These are phyloP conservation scores for Alectoris magna DNA, from an alignment of 2,797 vertebrate genomes.

Conservation along the genomic window DNA sequence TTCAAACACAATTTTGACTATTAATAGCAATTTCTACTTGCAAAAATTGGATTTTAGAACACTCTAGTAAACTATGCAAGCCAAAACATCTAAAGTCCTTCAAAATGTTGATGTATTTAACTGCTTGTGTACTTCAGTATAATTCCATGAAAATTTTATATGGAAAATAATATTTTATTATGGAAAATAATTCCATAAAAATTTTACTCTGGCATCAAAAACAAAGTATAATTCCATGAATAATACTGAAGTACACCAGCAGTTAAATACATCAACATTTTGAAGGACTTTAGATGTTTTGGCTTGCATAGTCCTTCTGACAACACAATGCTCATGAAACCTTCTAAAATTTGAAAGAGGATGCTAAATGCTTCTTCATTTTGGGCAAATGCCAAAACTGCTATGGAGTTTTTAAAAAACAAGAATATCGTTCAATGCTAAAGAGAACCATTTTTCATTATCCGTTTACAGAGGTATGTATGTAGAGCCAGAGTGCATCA, in stretches of 20 bases:
- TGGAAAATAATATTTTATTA: too few relatives aligned
- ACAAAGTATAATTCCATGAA: neutral
- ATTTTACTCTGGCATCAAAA: too few relatives aligned
- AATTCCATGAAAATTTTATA: neutral
- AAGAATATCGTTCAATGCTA: neutral
- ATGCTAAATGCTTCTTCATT: neutral
- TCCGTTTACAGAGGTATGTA: fast-evolving
- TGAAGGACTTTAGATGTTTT: neutral
- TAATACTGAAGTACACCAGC: neutral
- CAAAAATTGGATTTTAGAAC: neutral
- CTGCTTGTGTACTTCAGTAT: neutral
- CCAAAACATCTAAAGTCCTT: neutral
- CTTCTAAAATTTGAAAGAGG: neutral
- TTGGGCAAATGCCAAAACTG: neutral
- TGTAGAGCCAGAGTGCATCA: neutral
- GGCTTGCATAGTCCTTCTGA: neutral
- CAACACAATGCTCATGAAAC: neutral
- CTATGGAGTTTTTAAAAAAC: neutral
- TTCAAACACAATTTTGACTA: neutral
- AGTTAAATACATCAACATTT: neutral
- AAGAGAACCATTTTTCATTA: neutral
- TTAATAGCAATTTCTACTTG: neutral
- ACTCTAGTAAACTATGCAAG: neutral
- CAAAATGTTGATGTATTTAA: neutral
- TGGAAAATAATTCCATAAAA: too few relatives aligned